Percentiles rank a stretch among this genome's conserved stretches.
Evolutionary conservation across 2,888 invertebrate species (phyloP).

Genomic region (Protonemura montana): DNA sequence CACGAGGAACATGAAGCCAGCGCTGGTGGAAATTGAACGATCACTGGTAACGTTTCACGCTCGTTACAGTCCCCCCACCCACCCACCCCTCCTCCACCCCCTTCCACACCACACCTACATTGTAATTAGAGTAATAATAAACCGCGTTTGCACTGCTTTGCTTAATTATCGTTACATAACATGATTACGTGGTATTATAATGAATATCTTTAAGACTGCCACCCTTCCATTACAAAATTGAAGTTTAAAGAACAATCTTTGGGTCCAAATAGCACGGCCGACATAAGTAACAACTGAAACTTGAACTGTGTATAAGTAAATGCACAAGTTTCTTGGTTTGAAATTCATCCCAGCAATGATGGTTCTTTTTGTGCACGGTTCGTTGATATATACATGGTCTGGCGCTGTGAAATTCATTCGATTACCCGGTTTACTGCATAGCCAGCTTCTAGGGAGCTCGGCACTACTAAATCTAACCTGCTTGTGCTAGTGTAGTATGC

Average conservation of each 20-base stretch:
- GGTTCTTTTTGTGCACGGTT: not conserved
- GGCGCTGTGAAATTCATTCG: not conserved
- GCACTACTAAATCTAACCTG: too few relatives aligned
- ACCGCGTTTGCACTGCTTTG: not conserved
- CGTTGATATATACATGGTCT: not conserved
- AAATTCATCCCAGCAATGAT: not conserved
- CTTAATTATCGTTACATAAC: not conserved
- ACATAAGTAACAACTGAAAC: not conserved
- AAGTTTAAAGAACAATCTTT: not conserved
- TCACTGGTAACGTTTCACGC: not conserved
- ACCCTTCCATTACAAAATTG: not conserved
- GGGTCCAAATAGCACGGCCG: not conserved
- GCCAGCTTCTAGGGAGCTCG: too few relatives aligned
- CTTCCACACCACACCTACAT: not conserved
- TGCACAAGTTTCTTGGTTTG: not conserved
- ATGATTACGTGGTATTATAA: not conserved
- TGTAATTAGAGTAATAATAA: not conserved
- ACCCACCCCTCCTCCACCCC: too few relatives aligned
- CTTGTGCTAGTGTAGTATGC: too few relatives aligned
- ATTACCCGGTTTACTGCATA: not conserved
- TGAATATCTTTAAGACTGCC: not conserved
- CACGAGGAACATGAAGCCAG: not conserved
- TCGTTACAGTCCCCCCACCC: not conserved
- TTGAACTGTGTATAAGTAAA: not conserved
- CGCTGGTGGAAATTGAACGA: not conserved